Evolutionary conservation across 1,140 invertebrate species (phyloP), one percentile per base, ranked within the genome.

Genomic region (Matsumurasca onukii): DNA sequence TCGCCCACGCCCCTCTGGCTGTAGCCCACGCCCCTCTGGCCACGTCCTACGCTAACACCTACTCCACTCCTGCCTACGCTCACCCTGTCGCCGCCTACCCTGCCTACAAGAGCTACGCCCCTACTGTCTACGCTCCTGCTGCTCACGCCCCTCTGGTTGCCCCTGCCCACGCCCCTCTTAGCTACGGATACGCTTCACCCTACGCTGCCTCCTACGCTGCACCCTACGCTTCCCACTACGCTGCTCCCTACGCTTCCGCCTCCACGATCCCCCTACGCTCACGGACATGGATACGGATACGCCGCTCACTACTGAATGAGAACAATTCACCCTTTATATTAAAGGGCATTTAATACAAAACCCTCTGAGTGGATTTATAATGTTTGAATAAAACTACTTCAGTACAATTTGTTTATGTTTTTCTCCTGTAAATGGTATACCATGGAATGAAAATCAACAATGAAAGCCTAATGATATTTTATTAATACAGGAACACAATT

Each of bases 41-140:
- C 66, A 67, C 71, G 27, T 69, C 71, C 1, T 70, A 69, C 68
- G 68, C 68, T 31, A 69, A 73, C 45, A 75, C 72, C 64, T 73
- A 74, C 29, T 66, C 55, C 67, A 20, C 57, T 30, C 69, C 73
- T 13, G 71, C 45, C 34, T 29, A 29, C 48, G 31, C 27, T 25
- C 22, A 30, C 70, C 20, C 45, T 39, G 66, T 30, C 29, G 31
- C 29, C 29, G 70, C 66, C 12, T 22, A 22, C 27, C 57, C 57
- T 20, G 57, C 57, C 57, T 61, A 55, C 51, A n/a, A 15, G 13
- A 17, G 12, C 5, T 31, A 45, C 39, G 64, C 51, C 31, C 34
- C 45, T 29, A 20, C 27, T 55, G 51, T 29, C 48, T n/a, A 34
- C 55, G 73, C 64, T 63, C 73, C 27, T 68, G 62, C 61, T 51